Base-by-base conservation (phyloP, 2,888 invertebrate genomes). In the Heliconius ismenius region DNA sequence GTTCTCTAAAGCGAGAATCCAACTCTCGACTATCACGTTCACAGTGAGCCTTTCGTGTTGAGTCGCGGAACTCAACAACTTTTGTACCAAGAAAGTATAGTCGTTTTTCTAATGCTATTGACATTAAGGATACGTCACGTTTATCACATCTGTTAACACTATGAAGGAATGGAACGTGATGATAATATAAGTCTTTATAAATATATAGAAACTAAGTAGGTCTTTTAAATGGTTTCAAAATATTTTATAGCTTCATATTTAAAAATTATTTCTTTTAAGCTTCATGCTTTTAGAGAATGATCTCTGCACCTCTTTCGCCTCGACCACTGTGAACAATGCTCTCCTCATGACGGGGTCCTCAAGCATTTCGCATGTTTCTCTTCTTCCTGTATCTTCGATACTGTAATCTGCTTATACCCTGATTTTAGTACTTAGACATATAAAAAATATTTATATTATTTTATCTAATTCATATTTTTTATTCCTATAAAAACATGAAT, bases 81-180 rank as follows among this genome's bases (percentile, higher is more conserved):
- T 49, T 21, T 2, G 15, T 21, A 21, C 18, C 7, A 49, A 49
- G 9, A 21, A 49, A 21, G 21, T 36, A 36, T 15, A 26, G 4
- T 9, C 7, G 3, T 15, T 6, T 39, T 39, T 39, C 15, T 67
- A 39, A 67, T 67, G 3, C 39, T 43, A 67, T 67, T 67, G 15
- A 9, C 39, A 67, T 67, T 67, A 43, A 39, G 67, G 39, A 24
- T 9, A 67, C 18, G 39, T 67, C 67, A 24, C 67, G 67, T 43
- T 67, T 67, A 26, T 43, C 67, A 43, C 67, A 67, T 67, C 67
- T 67, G 43, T 67, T 67, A 43, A 43, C 39, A 67, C 39, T 43
- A 43, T 24, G 67, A 67, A n/a, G 10, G 64, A 3, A 65, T 65
- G 64, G 36, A 36, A 65, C 64, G 64, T 65, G 36, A 65, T 11